Evolutionary conservation across 2,797 vertebrate genomes (phyloP).

Genomic region (Rhinatrema bivittatum): DNA sequence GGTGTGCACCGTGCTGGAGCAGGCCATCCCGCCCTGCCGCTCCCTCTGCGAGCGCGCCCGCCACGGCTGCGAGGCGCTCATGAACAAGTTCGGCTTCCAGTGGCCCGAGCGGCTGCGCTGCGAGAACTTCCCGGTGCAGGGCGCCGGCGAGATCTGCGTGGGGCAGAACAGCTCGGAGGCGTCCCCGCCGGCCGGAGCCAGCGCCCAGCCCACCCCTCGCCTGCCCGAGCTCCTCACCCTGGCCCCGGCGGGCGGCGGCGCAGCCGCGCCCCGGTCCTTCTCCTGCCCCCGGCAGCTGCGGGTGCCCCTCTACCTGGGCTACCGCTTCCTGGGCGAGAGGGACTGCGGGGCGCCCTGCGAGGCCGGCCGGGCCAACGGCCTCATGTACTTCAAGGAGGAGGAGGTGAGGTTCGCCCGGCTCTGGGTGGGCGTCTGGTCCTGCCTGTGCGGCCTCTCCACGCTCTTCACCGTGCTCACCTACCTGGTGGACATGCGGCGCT

Average conservation of each 20-base stretch:
- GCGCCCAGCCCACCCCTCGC: slow-evolving; percentile 64
- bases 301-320: slow-evolving; percentile 85
- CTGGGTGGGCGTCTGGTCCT: slow-evolving; percentile 93
- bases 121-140: slow-evolving; percentile 71
- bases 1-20: slow-evolving; percentile 85
- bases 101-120: slow-evolving; percentile 77
- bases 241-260: slow-evolving; percentile 28
- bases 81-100: slow-evolving; percentile 82
- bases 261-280: slow-evolving; percentile 58
- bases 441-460: slow-evolving; percentile 77
- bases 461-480: slow-evolving; percentile 86
- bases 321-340: slow-evolving; percentile 85
- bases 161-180: slow-evolving; percentile 83
- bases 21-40: slow-evolving; percentile 76
- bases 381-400: slow-evolving; percentile 94
- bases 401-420: slow-evolving; percentile 89
- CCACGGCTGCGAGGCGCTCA: slow-evolving; percentile 76
- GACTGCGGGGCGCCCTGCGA: slow-evolving; percentile 95
- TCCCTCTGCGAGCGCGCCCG: slow-evolving; percentile 76
- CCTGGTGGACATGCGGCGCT: slow-evolving; percentile 76
- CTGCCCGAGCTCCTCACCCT: slow-evolving; percentile 62
- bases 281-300: slow-evolving; percentile 85
- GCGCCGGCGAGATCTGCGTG: slow-evolving; percentile 76
- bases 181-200: slow-evolving; percentile 38
- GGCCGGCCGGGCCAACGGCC: slow-evolving; percentile 74